These are phyloP conservation scores for Mirounga angustirostris DNA, from an alignment of 2,113 vertebrate species.

Conservation along the genomic window DNA sequence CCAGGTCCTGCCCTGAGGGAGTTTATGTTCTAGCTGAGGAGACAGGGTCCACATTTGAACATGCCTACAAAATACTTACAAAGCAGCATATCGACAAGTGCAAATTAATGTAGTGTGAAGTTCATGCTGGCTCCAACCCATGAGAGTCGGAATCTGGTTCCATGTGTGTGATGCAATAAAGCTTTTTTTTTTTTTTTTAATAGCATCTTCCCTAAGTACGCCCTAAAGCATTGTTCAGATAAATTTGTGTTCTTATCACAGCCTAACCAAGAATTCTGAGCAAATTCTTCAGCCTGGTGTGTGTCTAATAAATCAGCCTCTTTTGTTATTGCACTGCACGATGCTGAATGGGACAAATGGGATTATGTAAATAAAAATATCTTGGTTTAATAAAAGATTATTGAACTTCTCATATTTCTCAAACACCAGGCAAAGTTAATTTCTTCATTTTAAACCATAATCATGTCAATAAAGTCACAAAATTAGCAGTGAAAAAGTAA, in stretches of 20 bases:
- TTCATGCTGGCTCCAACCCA: slow-evolving; percentile 80
- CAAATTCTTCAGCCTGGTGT: slow-evolving; percentile 56
- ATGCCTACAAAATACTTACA: slow-evolving; percentile 73
- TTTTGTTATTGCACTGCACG: slow-evolving; percentile 55
- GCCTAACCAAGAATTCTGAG: slow-evolving; percentile 68
- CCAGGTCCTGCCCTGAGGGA: slow-evolving; percentile 77
- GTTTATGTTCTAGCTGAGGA: slow-evolving; percentile 75
- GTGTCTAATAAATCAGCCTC: slow-evolving; percentile 60
- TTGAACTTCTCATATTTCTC: slow-evolving; percentile 47
- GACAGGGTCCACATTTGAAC: slow-evolving; percentile 62
- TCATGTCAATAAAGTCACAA: slow-evolving; percentile 32
- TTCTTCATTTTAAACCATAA: slow-evolving; percentile 37
- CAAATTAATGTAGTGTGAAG: slow-evolving; percentile 85
- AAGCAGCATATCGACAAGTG: slow-evolving; percentile 79
- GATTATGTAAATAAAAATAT: slow-evolving; percentile 61
- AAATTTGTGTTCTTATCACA: slow-evolving; percentile 78
- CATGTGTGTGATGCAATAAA: slow-evolving; percentile 78
- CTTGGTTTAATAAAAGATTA: slow-evolving; percentile 32
- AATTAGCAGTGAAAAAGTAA: slow-evolving; percentile 52
- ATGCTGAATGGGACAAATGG: slow-evolving; percentile 34
- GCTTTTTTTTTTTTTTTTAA: slow-evolving; percentile 49
- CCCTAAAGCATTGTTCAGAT: slow-evolving; percentile 82
- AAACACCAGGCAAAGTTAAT: slow-evolving; percentile 39
- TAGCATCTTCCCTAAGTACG: slow-evolving; percentile 76
- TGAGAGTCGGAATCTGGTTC: slow-evolving; percentile 75